Percentiles rank a stretch among this genome's conserved stretches.
Evolutionary conservation across 2,888 invertebrate species (phyloP).

Genomic region (Geophilus truncorum): DNA sequence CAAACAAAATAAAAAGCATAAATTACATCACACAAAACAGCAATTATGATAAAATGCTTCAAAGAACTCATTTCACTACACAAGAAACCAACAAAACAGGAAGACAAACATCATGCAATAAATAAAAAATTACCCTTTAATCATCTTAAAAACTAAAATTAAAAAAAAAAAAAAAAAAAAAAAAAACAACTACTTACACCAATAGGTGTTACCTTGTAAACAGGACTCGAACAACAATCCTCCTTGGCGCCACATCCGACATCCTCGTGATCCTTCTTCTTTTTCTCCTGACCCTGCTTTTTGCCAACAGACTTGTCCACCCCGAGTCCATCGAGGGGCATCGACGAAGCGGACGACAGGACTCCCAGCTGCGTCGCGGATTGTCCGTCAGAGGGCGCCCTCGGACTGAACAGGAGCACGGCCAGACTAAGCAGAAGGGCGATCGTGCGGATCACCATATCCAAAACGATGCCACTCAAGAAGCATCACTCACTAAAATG

Average conservation of each 20-base stretch:
- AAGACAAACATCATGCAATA: too few species aligned
- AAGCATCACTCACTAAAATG: not conserved
- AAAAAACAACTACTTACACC: conserved; percentile 14
- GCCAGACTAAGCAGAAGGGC: not conserved
- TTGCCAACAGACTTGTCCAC: not conserved
- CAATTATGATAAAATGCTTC: too few species aligned
- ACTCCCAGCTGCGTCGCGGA: not conserved
- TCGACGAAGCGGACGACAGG: not conserved
- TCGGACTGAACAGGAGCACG: not conserved
- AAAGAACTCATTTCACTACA: too few species aligned
- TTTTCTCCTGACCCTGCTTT: not conserved
- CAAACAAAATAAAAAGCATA: too few species aligned
- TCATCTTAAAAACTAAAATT: not conserved
- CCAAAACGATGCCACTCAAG: not conserved
- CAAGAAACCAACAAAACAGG: too few species aligned
- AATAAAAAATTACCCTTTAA: too few species aligned
- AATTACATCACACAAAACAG: too few species aligned
- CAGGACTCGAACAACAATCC: not conserved
- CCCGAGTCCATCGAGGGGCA: not conserved
- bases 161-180: conserved; percentile 20
- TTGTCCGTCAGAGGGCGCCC: conserved; percentile 13
- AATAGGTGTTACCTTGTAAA: conserved; percentile 11
- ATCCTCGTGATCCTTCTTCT: not conserved
- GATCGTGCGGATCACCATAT: conserved; percentile 14
- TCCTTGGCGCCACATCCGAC: not conserved